Conservation (phyloP, 2,888 invertebrate genomes). For the Gibbula magus region DNA sequence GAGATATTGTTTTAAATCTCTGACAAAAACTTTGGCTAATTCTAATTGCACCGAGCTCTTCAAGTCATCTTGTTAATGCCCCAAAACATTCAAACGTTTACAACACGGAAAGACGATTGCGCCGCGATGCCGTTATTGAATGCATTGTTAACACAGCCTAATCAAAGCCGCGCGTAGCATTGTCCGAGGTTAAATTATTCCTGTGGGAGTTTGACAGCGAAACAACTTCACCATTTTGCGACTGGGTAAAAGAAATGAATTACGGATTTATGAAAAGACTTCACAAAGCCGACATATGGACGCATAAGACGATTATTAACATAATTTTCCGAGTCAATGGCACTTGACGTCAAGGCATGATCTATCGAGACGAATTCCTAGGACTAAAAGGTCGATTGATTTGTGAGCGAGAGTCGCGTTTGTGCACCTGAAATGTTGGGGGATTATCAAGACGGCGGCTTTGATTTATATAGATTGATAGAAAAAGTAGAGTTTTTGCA, state of each 20-base stretch:
- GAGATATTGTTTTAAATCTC: neutral
- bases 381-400: neutral
- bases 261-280: constrained; percentile 8
- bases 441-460: neutral
- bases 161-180: neutral
- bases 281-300: constrained; percentile 13
- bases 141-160: neutral
- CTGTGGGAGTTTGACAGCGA: neutral
- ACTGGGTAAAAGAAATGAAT: neutral
- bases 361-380: neutral
- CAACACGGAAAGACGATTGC: neutral
- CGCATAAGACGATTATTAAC: constrained; percentile 19
- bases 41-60: constrained; percentile 11
- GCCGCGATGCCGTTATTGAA: neutral
- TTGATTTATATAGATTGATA: neutral
- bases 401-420: neutral
- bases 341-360: neutral
- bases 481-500: neutral
- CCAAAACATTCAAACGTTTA: neutral
- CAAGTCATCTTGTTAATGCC: neutral
- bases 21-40: neutral
- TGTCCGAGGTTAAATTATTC: neutral
- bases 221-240: constrained; percentile 1
- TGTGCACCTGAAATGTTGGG: neutral
- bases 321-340: constrained; percentile 8